Base-by-base conservation (phyloP, 2,797 vertebrate species). In the Xenops minutus region DNA sequence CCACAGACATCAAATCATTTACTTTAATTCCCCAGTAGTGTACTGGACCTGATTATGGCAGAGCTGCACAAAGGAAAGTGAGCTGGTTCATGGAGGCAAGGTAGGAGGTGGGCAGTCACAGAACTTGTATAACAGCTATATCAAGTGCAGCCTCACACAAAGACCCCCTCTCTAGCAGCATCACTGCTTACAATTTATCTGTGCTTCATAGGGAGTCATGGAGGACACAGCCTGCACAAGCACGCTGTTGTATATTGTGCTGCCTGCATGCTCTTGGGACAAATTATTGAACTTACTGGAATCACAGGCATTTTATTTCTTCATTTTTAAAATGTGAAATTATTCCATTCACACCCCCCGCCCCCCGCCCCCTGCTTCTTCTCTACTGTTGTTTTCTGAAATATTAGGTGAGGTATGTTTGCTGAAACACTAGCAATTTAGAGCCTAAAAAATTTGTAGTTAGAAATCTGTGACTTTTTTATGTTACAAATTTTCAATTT, bases 181-280 rank as follows among this genome's bases (percentile, higher is more conserved):
- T 27, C 64, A 24, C 51, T 21, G 32, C 15, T 56, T 30, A 8
- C 55, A 41, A 8, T 27, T 62, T 72, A 59, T 27, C 41, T 29
- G 41, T 21, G 14, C 59, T 66, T 58, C 1, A 0, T 7, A 12
- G 22, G 69, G 32, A 72, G 37, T 14, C 52, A 14, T 30, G 14
- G 59, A 3, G 3, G 30, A 48, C 55, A 49, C 0, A 1, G 0
- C 2, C n/a, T 7, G 22, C 14, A 36, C 44, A 67, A 37, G 6
- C 10, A 49, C 5, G 12, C 13, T 22, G 5, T 7, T 32, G 16
- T 12, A 4, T 52, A 14, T 9, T 29, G 5, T 63, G 49, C 37
- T 87, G 30, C 13, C 14, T 55, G 9, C 19, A 9, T 1, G 0
- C 4, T 55, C 30, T 30, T 36, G 49, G 10, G 17, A 58, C 5